These are phyloP conservation scores for Myrmophylax atrothorax DNA, from an alignment of 2,113 vertebrate species.

Conservation along the genomic window DNA sequence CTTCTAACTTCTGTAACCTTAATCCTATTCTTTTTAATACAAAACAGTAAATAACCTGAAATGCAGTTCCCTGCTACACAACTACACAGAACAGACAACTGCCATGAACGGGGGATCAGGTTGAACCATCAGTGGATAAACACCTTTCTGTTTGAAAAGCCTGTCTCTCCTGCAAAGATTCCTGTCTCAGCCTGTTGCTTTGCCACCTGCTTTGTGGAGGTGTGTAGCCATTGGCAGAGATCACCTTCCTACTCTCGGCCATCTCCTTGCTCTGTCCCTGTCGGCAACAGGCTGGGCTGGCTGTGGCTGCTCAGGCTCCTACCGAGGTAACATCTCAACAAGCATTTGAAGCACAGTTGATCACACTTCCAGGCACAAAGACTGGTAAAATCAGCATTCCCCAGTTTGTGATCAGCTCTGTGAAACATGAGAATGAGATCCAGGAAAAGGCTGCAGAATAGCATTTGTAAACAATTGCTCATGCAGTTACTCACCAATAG, in stretches of 20 bases:
- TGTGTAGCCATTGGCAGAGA: neutral
- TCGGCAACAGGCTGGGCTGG: neutral
- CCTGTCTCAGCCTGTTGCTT: neutral
- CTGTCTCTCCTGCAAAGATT: neutral
- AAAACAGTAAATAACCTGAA: neutral
- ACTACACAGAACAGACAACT: neutral
- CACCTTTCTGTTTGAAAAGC: neutral
- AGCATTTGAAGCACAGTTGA: neutral
- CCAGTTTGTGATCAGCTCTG: accelerated
- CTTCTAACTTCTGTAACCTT: neutral
- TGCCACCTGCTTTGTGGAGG: neutral
- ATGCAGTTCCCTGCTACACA: neutral
- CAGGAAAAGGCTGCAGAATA: neutral
- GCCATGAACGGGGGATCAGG: accelerated
- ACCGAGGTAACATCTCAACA: neutral
- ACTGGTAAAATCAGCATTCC: accelerated
- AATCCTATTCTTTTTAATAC: neutral
- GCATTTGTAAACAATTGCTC: neutral
- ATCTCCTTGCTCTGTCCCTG: neutral
- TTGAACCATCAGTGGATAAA: neutral
- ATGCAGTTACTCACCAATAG: neutral
- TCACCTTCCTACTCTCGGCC: neutral
- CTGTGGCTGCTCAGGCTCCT: neutral
- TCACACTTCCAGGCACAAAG: neutral
- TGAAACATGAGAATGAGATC: neutral